Conservation (phyloP, 2,888 invertebrate species). For the Eledone cirrhosa region DNA sequence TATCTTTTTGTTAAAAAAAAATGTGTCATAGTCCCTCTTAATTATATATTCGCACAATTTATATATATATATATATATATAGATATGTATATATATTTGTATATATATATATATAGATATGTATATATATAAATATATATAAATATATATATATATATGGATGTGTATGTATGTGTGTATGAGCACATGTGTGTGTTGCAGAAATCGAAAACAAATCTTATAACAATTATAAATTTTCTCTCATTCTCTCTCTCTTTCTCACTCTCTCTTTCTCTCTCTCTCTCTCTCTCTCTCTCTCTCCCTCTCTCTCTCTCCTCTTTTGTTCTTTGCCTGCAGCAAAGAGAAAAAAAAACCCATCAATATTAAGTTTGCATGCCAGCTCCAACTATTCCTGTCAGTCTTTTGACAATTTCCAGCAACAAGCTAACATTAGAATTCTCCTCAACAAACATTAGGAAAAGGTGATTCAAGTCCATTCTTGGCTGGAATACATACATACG, state of each 20-base stretch:
- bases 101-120: slow-evolving; percentile 24
- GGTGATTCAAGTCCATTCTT: slow-evolving; percentile 1
- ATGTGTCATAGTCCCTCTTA: neutral
- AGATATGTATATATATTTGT: neutral
- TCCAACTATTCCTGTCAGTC: slow-evolving; percentile 3
- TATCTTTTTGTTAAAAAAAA: neutral
- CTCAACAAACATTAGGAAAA: slow-evolving; percentile 6
- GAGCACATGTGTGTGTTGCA: neutral
- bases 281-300: neutral
- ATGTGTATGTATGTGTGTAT: too few relatives aligned
- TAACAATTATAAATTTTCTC: neutral
- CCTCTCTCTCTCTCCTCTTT: neutral
- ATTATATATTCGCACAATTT: neutral
- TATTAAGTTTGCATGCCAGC: too few relatives aligned
- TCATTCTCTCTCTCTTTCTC: neutral
- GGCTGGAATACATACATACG: slow-evolving; percentile 21
- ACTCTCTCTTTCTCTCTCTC: neutral
- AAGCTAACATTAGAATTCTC: slow-evolving; percentile 11
- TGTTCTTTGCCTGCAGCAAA: neutral
- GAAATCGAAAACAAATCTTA: neutral
- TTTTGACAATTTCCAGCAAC: neutral
- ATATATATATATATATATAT: neutral
- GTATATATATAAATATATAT: slow-evolving; percentile 17
- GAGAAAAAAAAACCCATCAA: too few relatives aligned
- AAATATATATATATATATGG: neutral